Base-by-base conservation (phyloP, 2,113 vertebrate species). In the Delphinapterus leucas region DNA sequence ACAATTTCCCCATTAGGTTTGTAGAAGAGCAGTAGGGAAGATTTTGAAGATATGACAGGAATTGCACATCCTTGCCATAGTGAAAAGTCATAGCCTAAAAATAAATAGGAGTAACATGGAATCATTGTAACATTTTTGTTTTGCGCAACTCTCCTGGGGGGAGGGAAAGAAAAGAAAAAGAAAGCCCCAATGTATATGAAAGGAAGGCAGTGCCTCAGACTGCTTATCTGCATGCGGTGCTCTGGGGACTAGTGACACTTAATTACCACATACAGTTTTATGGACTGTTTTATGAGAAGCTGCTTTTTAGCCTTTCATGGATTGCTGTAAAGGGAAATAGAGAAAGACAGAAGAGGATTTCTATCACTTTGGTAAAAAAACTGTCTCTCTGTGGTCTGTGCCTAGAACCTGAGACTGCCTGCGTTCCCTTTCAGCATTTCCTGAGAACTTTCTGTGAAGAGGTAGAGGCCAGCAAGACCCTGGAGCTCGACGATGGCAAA, bases 211-310 rank as follows among this genome's bases (percentile, higher is more conserved):
- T 49, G n/a, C 63, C 80, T 65, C 6, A 13, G 67, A 1, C 26
- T 26, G 41, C 61, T 33, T 33, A 25, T 93, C 63, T 68, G 36
- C n/a, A 3, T 21, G 74, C 0, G 0, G 5, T 36, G 21, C 6
- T 41, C 58, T 36, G 25, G 55, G 73, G 61, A 49, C 36, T 41
- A n/a, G 53, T 10, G 47, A 81, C 47, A 49, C 77, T 77, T 95
- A 93, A 89, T 96, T 96, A 89, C 91, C 36, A 36, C 33, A 28
- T 31, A 47, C 20, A 21, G 84, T 53, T 97, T 96, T 95, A 76
- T 92, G 60, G 84, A 81, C 71, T 73, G 33, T 84, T 97, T 93
- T 92, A 92, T 63, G 87, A 95, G 95, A 93, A 91, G 70, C 71
- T 91, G 83, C 67, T 89, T 82, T 88, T 84, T 61, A 67, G 84